Evolutionary conservation across 2,113 vertebrate species (phyloP).

Genomic region (Scalopus aquaticus): DNA sequence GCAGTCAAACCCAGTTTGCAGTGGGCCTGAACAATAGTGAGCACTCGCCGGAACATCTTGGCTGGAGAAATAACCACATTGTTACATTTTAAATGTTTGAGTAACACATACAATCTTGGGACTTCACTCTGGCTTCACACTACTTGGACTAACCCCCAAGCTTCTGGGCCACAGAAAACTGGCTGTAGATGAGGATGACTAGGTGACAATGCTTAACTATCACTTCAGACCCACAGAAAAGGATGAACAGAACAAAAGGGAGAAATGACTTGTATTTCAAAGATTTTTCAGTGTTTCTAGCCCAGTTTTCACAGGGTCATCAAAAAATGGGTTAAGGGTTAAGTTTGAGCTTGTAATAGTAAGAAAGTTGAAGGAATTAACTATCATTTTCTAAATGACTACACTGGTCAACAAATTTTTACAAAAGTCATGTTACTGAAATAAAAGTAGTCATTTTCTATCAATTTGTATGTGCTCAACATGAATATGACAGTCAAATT

Average conservation of each 20-base stretch:
- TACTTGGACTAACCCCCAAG: background rate
- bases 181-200: background rate
- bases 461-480: too few species aligned
- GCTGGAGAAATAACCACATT: conserved; percentile 84
- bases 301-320: background rate
- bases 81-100: background rate
- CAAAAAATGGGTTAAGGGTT: background rate
- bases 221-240: background rate
- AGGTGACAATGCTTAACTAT: background rate
- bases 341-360: background rate
- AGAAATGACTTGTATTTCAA: background rate
- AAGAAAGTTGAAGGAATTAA: background rate
- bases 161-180: background rate
- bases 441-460: too few species aligned
- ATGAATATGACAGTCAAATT: too few species aligned
- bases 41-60: conserved; percentile 97
- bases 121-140: background rate
- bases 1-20: conserved; percentile 98
- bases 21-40: conserved; percentile 98
- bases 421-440: too few species aligned
- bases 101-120: background rate
- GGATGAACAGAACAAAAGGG: background rate
- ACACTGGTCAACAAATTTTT: too few species aligned
- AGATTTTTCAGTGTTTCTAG: background rate
- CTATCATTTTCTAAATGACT: background rate